phyloP scores from a whole-genome alignment of 1,140 invertebrate species.

The Dysdera silvatica region DNA sequence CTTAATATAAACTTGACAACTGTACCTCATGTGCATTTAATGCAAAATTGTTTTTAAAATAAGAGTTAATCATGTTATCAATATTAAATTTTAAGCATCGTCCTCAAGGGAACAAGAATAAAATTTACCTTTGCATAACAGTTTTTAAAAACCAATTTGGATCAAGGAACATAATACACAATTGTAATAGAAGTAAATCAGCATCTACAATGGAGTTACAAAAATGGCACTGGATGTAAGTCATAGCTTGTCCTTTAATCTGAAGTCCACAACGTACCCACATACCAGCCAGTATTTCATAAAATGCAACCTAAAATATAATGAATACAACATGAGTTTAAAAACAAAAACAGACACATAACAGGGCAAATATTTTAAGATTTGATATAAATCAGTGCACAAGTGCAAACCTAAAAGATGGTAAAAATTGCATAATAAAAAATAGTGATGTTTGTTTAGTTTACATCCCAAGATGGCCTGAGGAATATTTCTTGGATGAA shows the following conservation, averaged over 20 bases:
- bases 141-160: slow-evolving; percentile 76
- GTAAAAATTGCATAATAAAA: neutral
- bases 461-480: too few relatives aligned
- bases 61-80: too few relatives aligned
- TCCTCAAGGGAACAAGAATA: too few relatives aligned
- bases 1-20: too few relatives aligned
- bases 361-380: neutral
- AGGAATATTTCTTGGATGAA: too few relatives aligned
- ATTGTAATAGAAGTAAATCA: slow-evolving; percentile 86
- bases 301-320: slow-evolving; percentile 72
- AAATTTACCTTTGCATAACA: slow-evolving; percentile 83
- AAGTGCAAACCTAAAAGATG: too few relatives aligned
- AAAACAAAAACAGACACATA: slow-evolving; percentile 3
- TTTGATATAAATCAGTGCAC: too few relatives aligned
- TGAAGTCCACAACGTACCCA: slow-evolving; percentile 96
- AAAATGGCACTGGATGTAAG: slow-evolving; percentile 96
- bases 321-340: slow-evolving; percentile 6
- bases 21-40: too few relatives aligned
- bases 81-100: too few relatives aligned
- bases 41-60: too few relatives aligned
- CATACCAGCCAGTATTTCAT: slow-evolving; percentile 84
- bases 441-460: too few relatives aligned
- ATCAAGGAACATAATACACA: slow-evolving; percentile 79
- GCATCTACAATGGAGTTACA: slow-evolving; percentile 97
- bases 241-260: slow-evolving; percentile 97